A percentile compares a stretch with the other conserved stretches of the same genome.
These are phyloP conservation scores for Corbicula japonica DNA, from an alignment of 2,888 invertebrate species.

Conservation along the genomic window DNA sequence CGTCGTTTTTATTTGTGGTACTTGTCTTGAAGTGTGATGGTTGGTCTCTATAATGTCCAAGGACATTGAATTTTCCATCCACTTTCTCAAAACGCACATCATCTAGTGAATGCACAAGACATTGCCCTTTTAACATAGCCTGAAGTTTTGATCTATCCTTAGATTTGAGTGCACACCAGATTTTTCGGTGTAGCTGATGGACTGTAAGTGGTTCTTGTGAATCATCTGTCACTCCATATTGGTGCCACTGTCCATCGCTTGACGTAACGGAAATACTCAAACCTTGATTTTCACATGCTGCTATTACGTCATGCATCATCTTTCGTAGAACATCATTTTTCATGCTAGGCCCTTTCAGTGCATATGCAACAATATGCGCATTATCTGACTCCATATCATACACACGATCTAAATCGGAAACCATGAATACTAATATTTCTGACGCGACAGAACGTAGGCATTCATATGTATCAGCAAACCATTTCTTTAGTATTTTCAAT, in stretches of 20 bases:
- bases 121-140: background rate
- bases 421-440: slow-evolving; percentile 47
- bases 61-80: background rate
- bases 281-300: slow-evolving; percentile 17
- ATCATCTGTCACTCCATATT: slow-evolving; percentile 26
- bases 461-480: background rate
- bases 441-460: slow-evolving; percentile 6
- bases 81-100: slow-evolving; percentile 12
- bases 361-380: slow-evolving; percentile 43
- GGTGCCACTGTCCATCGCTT: slow-evolving; percentile 46
- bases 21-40: too few relatives aligned
- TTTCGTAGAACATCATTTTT: slow-evolving; percentile 4
- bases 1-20: too few relatives aligned
- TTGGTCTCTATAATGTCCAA: slow-evolving; percentile 8
- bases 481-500: background rate
- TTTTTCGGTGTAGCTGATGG: slow-evolving; percentile 21
- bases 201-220: slow-evolving; percentile 27
- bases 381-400: slow-evolving; percentile 25
- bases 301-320: slow-evolving; percentile 33
- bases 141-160: background rate
- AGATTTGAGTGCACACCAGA: slow-evolving; percentile 1
- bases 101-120: background rate
- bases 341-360: slow-evolving; percentile 42
- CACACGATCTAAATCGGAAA: slow-evolving; percentile 27
- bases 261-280: slow-evolving; percentile 22